Base-by-base conservation (phyloP, 2,113 vertebrate species). In the Neogale vison region DNA sequence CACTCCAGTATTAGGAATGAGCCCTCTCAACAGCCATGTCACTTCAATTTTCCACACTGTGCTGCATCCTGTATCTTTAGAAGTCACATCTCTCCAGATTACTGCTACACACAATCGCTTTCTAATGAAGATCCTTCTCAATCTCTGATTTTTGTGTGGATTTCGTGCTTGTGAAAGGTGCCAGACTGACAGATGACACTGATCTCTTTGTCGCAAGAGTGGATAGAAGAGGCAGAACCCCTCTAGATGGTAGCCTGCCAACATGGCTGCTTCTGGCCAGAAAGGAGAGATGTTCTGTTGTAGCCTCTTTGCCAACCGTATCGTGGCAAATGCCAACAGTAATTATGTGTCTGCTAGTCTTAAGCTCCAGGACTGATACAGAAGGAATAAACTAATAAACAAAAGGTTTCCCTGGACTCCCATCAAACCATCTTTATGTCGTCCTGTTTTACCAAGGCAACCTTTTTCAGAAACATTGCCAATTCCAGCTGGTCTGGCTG, bases 271-370 rank as follows among this genome's bases (percentile, higher is more conserved):
- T 93, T 63, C 59, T 92, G 69, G 76, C 13, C 8, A 36, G 79
- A 61, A 74, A 59, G 15, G 45, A 87, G 45, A 92, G 31, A 71
- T 14, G 42, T 13, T 47, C 39, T 13, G 17, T 34, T 1, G 1
- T n/a, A 67, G 39, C 9, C 5, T 84, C 61, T 83, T 82, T 83
- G 93, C 94, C 93, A 96, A 52, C 67, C 50, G 23, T 89, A 74
- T 82, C 74, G 83, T 93, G 57, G 71, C 29, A 63, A 95, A 88
- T 84, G 92, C 31, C 93, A 97, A 20, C 61, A 87, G 47, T 77
- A 95, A 95, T 97, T 95, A 97, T 93, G 85, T 88, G 85, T 69
- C 88, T 94, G 55, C 42, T 93, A 45, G 76, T 67, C 88, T 87
- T 72, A 76, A 88, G 39, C 47, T 74, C 65, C 45, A 86, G 76